Evolutionary conservation across 2,888 invertebrate species (phyloP).

Genomic region (Pterostichus niger): DNA sequence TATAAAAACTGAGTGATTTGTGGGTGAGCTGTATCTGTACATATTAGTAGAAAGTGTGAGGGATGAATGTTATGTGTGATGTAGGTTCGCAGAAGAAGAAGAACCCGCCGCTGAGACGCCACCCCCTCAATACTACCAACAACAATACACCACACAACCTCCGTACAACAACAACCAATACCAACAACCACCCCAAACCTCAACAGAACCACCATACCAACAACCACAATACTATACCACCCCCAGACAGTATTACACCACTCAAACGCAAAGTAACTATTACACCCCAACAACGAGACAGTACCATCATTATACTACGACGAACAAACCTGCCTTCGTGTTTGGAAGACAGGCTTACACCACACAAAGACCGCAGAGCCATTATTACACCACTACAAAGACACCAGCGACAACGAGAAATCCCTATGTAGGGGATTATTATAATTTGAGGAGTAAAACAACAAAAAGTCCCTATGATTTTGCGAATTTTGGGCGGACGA

Average conservation of each 20-base stretch:
- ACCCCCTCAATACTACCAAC: not conserved
- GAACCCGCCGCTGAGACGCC: slow-evolving; percentile 68
- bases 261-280: slow-evolving; percentile 56
- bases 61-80: not conserved
- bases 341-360: slow-evolving; percentile 68
- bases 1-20: no score
- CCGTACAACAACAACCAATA: slow-evolving; percentile 1
- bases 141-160: slow-evolving; percentile 5
- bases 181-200: not conserved
- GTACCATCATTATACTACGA: slow-evolving; percentile 65
- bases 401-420: slow-evolving; percentile 78
- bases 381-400: slow-evolving; percentile 68
- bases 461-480: slow-evolving; percentile 80
- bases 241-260: slow-evolving; percentile 67
- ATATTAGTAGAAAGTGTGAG: not conserved
- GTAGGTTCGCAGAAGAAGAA: slow-evolving; percentile 73
- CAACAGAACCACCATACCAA: slow-evolving; percentile 56
- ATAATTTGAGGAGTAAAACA: slow-evolving; percentile 77
- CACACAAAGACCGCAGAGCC: slow-evolving; percentile 68
- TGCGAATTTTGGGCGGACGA: slow-evolving; percentile 75
- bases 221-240: slow-evolving; percentile 68
- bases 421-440: slow-evolving; percentile 78
- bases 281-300: slow-evolving; percentile 68
- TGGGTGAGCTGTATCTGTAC: no score
- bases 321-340: slow-evolving; percentile 65